A percentile compares a stretch with the other conserved stretches of the same genome.
phyloP scores from a whole-genome alignment of 2,888 invertebrate genomes.

The Eupithecia inturbata region DNA sequence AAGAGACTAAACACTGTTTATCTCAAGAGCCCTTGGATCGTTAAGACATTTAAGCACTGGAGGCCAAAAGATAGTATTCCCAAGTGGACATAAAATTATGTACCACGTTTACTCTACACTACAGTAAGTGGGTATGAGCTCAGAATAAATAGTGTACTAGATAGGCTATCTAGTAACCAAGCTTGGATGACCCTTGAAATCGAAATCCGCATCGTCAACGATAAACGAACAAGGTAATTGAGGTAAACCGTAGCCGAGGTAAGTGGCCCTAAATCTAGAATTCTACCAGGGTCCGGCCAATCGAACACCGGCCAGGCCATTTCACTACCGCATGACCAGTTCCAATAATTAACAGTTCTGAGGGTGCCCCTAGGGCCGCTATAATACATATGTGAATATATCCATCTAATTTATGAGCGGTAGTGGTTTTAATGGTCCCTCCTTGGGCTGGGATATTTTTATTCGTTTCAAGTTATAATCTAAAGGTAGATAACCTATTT shows the following conservation, averaged over 20 bases:
- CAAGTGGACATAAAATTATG: too few relatives aligned
- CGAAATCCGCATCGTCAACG: not conserved
- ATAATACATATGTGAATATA: slow-evolving; percentile 1
- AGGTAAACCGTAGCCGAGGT: not conserved
- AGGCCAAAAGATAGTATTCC: too few relatives aligned
- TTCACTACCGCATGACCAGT: not conserved
- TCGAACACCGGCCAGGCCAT: not conserved
- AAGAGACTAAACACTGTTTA: too few relatives aligned
- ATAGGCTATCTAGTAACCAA: not conserved
- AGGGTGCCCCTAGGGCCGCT: not conserved
- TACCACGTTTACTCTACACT: too few relatives aligned
- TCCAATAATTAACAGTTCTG: not conserved
- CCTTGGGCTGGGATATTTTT: too few relatives aligned
- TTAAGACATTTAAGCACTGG: too few relatives aligned
- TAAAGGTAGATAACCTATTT: too few relatives aligned
- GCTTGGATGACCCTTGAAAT: not conserved
- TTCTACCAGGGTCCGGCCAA: not conserved
- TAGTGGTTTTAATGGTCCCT: not conserved
- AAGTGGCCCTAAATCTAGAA: not conserved
- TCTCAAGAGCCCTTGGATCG: too few relatives aligned
- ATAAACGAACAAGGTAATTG: not conserved
- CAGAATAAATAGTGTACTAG: too few relatives aligned
- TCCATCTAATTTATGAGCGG: not conserved
- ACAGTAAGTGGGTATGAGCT: too few relatives aligned
- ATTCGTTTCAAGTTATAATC: not conserved